Evolutionary conservation across 2,797 vertebrate species (phyloP).

Genomic region (Bovichtus diacanthus): DNA sequence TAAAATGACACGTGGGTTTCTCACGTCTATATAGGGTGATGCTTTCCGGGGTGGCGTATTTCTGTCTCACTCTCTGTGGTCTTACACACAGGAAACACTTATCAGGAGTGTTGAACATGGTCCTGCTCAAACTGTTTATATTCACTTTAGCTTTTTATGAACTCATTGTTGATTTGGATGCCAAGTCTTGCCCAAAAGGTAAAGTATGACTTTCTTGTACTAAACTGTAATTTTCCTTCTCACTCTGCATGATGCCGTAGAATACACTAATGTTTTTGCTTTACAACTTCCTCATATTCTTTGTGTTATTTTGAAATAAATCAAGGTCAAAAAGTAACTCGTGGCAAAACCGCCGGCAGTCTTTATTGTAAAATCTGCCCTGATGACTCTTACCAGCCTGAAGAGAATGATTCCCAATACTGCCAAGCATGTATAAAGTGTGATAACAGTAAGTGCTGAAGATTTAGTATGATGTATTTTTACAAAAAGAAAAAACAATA

Average conservation of each 20-base stretch:
- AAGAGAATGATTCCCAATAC: accelerated
- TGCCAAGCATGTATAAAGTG: slow-evolving; percentile 53
- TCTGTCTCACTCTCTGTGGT: background rate
- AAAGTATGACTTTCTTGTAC: slow-evolving; percentile 33
- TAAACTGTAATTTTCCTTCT: background rate
- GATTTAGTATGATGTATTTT: background rate
- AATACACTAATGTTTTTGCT: background rate
- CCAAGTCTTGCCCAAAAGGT: slow-evolving; percentile 43
- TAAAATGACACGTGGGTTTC: background rate
- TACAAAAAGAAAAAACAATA: background rate
- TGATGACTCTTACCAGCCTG: background rate
- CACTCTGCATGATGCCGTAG: background rate
- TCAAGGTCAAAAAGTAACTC: slow-evolving; percentile 1
- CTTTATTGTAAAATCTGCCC: background rate
- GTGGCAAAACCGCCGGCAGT: accelerated
- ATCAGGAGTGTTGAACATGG: slow-evolving; percentile 42
- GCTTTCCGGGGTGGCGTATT: accelerated
- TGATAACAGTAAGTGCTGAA: slow-evolving; percentile 10
- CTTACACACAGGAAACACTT: background rate
- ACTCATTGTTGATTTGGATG: slow-evolving; percentile 9
- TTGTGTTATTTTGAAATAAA: background rate
- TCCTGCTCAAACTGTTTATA: slow-evolving; percentile 26
- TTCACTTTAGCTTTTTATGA: slow-evolving; percentile 33
- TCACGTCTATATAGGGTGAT: background rate
- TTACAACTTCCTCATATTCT: background rate